Evolutionary conservation across 1,140 invertebrate genomes (phyloP).

Genomic region (Onthophagus taurus): DNA sequence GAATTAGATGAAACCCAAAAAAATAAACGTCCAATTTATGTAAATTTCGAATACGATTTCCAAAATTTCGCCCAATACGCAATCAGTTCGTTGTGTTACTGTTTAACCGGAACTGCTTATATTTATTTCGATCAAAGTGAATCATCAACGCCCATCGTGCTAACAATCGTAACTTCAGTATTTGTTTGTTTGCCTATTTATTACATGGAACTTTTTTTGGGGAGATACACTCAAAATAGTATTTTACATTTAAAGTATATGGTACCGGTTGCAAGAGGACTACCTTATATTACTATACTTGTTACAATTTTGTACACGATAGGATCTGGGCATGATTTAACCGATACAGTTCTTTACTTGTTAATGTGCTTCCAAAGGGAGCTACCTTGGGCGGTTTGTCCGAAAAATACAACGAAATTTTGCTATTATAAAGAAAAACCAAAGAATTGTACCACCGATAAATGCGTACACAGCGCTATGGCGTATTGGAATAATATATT

Average conservation of each 20-base stretch:
- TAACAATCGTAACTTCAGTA: not conserved
- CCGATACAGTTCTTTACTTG: not conserved
- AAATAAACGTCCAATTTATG: too few relatives aligned
- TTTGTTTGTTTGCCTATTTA: not conserved
- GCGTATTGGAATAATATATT: not conserved
- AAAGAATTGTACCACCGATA: not conserved
- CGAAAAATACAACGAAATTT: too few relatives aligned
- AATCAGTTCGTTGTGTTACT: too few relatives aligned
- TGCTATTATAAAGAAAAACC: too few relatives aligned
- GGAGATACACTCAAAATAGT: constrained; percentile 8
- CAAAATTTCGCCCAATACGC: too few relatives aligned
- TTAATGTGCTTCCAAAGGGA: not conserved
- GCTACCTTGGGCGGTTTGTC: constrained; percentile 6
- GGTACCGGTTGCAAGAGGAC: not conserved
- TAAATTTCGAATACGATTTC: too few relatives aligned
- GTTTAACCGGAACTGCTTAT: too few relatives aligned
- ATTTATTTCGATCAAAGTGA: too few relatives aligned
- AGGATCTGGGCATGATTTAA: not conserved
- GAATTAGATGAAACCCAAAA: too few relatives aligned
- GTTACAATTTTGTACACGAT: not conserved
- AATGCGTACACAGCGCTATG: not conserved
- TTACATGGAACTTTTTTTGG: constrained; percentile 9
- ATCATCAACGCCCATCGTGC: too few relatives aligned
- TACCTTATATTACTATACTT: not conserved
- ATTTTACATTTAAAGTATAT: constrained; percentile 4